These are phyloP conservation scores for Luperina nickerlii DNA, from an alignment of 2,888 invertebrate genomes.

Conservation along the genomic window DNA sequence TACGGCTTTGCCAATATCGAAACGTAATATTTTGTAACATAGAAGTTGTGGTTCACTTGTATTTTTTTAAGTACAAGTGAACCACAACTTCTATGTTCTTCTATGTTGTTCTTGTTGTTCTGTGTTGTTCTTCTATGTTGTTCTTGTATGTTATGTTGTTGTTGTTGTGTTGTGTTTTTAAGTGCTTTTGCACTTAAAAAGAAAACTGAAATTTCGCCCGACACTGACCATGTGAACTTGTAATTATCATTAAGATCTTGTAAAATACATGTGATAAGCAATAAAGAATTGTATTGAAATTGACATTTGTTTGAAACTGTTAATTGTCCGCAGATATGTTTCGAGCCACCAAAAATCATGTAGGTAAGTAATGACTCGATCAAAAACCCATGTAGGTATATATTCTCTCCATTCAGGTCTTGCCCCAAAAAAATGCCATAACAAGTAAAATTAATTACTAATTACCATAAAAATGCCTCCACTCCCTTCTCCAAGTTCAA, in stretches of 20 bases:
- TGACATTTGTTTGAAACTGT: background rate
- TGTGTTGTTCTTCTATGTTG: too few species aligned
- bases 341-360: background rate
- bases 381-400: background rate
- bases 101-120: too few species aligned
- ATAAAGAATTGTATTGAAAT: background rate
- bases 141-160: too few species aligned
- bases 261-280: too few species aligned
- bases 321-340: background rate
- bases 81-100: too few species aligned
- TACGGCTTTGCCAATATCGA: background rate
- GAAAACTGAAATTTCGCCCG: background rate
- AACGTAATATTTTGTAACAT: background rate
- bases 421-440: background rate
- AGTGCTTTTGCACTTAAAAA: too few species aligned
- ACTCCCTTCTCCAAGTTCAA: slow-evolving; percentile 15
- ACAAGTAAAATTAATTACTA: slow-evolving; percentile 22
- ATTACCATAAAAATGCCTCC: slow-evolving; percentile 57
- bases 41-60: background rate
- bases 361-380: background rate
- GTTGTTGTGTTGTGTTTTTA: too few species aligned
- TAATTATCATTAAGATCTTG: background rate
- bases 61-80: too few species aligned
- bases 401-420: background rate
- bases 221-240: background rate